Base-by-base conservation (phyloP, 2,888 invertebrate genomes). In the Eudemis profundana region DNA sequence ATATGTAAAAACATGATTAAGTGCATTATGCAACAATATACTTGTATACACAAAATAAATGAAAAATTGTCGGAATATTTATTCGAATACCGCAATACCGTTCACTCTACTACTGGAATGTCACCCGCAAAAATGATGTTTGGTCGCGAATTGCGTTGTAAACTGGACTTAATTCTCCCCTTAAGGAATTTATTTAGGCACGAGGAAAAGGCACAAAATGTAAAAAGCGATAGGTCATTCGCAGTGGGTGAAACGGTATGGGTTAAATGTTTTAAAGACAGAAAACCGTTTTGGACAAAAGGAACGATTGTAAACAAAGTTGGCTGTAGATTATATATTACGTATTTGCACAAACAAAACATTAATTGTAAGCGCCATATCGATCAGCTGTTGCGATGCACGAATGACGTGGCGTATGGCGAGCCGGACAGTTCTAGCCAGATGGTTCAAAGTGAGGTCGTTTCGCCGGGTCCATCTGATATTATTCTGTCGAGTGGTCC, bases 21-120 rank as follows among this genome's bases (percentile, higher is more conserved):
- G 10, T 23, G n/a, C 23, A 60, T 57, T 14, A 36, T 47, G n/a
- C 33, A 33, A 46, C 12, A n/a, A 2, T 21, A 14, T n/a, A 21
- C 42, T 15, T 33, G 46, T 21, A 7, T n/a, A 4, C 12, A 36
- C 4, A 14, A 0, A n/a, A 21, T 46, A 4, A 46, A 36, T 33
- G 57, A 57, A 4, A 57, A 46, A n/a, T 46, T 46, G 14, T 21
- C 21, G 5, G 46, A 36, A 5, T 56, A 27, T 44, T 44, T 56
- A 42, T 56, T 56, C 15, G 44, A 56, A n/a, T 56, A 56, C 8
- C 56, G 57, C 4, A 57, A 46, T 29, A 57, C 57, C 1, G 5
- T 4, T 0, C 56, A 56, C 17, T 42, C 29, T n/a, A 29, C 29
- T 33, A 33, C 50, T 2, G 23, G 29, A 2, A 10, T 12, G 14